Base-by-base conservation (phyloP, 2,888 invertebrate species). In the Ectobius pallidus region DNA sequence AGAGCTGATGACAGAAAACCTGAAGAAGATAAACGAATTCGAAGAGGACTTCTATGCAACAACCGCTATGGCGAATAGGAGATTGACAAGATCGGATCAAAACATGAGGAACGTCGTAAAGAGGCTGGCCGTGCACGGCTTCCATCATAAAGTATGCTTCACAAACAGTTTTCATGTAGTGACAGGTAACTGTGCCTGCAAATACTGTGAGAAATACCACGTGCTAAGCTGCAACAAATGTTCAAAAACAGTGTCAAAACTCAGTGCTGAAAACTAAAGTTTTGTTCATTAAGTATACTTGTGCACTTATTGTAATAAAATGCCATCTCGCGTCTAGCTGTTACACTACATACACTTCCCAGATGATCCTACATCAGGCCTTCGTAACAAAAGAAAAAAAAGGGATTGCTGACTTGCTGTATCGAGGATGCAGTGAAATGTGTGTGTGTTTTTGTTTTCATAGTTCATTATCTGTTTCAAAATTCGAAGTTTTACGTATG, bases 91-190 rank as follows among this genome's bases (percentile, higher is more conserved):
- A 22, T 3, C 55, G 55, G 22, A 25, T 55, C 55, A 55, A 55
- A 3, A 3, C 20, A 25, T 55, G 55, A 55, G 55, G 25, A 55
- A 49, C 49, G 49, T 49, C 20, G 49, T 49, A 49, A 49, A 6
- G 49, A 49, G 49, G 49, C 49, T 49, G 49, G 49, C 49, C n/a
- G 20, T 49, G 49, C 49, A 49, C n/a, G 49, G 49, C 49, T 49
- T 49, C 20, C 49, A 49, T n/a, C 49, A 49, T 49, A 49, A 34
- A 34, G 34, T 34, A 11, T 34, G 34, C 34, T 34, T 34, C 34
- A 34, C 11, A 34, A 11, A 34, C 34, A 34, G 11, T 34, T 34
- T 7, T 34, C 34, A 34, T 46, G 18, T n/a, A n/a, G 46, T n/a
- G 3, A 7, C 3, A 4, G n/a, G 7, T 4, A 14, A n/a, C 3